Base-by-base conservation (phyloP, 2,113 vertebrate species). In the Pelusios castaneus region DNA sequence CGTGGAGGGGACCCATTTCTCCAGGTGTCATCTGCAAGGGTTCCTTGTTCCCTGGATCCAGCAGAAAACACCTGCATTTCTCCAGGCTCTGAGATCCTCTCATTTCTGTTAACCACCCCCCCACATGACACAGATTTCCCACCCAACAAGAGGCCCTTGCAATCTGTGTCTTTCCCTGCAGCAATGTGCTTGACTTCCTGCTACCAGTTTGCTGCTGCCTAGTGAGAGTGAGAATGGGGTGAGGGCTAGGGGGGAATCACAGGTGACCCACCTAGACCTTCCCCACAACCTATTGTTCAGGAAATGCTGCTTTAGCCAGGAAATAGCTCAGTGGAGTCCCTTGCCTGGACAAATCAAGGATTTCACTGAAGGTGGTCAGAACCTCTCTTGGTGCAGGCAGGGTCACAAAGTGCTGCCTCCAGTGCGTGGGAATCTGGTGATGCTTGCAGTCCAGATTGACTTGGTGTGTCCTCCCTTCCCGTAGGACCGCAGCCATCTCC, bases 401-500 rank as follows among this genome's bases (percentile, higher is more conserved):
- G 38, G 70, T 76, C 34, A 8, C 41, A 43, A 43, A 13, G 41
- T 25, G 5, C 73, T 24, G 17, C 56, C 67, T 89, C n/a, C n/a
- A 38, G 12, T 5, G 73, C 56, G 17, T 2, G 63, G 47, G 13
- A n/a, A 1, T 1, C 8, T 16, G 43, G 38, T 1, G 6, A 12
- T 16, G 12, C 2, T 76, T 8, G 9, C n/a, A 25, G 43, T 56
- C 47, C 63, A 34, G 4, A 2, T 81, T 96, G 54, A 96, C 45
- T 55, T 27, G 13, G 29, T 43, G 7, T 29, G n/a, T 0, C 38
- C 70, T 6, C 56, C 29, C 22, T 82, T 52, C 63, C 73, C 51
- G 5, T 76, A 98, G 98, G 98, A 98, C 92, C 98, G 98, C 86
- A 98, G 97, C 94, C 98, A 98, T 85, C 97, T 98, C 91, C 93